Base-by-base conservation (phyloP, 1,140 invertebrate species). In the Anastrepha obliqua region DNA sequence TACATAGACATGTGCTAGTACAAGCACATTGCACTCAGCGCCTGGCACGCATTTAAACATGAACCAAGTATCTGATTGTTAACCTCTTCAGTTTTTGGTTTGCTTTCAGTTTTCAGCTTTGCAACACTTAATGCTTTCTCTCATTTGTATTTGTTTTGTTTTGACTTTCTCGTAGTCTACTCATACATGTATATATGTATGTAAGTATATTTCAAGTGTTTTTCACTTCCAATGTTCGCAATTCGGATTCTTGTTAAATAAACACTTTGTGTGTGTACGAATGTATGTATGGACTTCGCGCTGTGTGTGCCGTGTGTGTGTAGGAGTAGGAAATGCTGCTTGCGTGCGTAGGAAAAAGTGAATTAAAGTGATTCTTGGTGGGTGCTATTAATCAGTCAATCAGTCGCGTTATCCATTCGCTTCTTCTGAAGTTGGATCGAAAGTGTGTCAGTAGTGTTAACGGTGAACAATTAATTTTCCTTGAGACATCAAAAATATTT, bases 351-450 rank as follows among this genome's bases (percentile, higher is more conserved):
- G 20, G 74, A 81, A 81, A 78, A 81, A 81, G 17, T 81, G 47
- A 55, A 81, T 58, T 81, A 11, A 81, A 81, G 17, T 81, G 74
- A 81, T 55, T 17, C 47, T 81, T 81, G 47, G 74, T 47, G 51
- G 17, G 17, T 20, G 51, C 8, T 55, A 81, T 55, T 81, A 81
- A 81, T 81, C 74, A 81, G 74, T 81, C 74, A 81, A 74, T 74
- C 67, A 7, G 2, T 42, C 39, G 65, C 39, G 65, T 20, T 67
- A n/a, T 0, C 9, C 65, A 67, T 39, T 42, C 65, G 39, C 39
- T 67, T 67, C 2, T 67, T 67, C n/a, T 67, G 8, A 3, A 39
- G 62, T 13, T 13, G 9, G 74, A 39, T 1, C 39, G 47, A 58
- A 81, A 55, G 47, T 81, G n/a, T 81, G 74, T 81, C 74, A 81